Evolutionary conservation across 2,113 vertebrate species (phyloP), one percentile per base, ranked within the genome.

Genomic region (Laticauda colubrina): DNA sequence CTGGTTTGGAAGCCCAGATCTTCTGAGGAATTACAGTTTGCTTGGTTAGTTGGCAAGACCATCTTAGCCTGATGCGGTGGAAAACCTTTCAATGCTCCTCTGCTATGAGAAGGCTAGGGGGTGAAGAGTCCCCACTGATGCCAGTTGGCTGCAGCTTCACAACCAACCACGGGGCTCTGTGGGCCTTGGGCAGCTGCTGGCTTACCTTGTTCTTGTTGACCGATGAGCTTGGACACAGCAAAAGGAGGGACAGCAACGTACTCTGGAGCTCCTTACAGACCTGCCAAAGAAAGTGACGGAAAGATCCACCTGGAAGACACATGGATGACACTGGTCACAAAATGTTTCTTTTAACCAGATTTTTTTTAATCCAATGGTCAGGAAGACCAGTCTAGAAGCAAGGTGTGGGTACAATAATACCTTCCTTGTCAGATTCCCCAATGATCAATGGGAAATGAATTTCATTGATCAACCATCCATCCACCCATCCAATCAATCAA

Each of bases 211-310:
- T 99, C 92, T 99, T 98, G 94, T 98, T 99, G 96, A 98, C 99
- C 0, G 99, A 98, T 4, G 99, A 98, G 97, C 99, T 99, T 85
- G 99, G 99, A 94, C 99, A 99, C 90, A 98, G 94, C 89, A 99
- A 97, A 88, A 99, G 98, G 48, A 99, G 98, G 8, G 98, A 99
- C 48, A 99, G 98, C 0, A 98, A 98, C n/a, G 98, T 99, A 94
- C 99, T 99, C 98, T 99, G 99, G 2, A 99, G 95, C 97, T 99
- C 99, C 93, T 99, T 99, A 69, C 99, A 99, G 89, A 99, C 99
- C 97, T 99, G 99, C 99, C 99, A 99, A 45, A 99, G 97, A 97
- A 99, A 99, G 97, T 99, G 99, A 85, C 99, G 98, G 97, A 99
- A 99, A 24, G 99, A 99, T 90, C 99, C 99, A 94, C 99, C 99